These are phyloP conservation scores for Gallinago undulata DNA, from an alignment of 2,113 vertebrate species.

Conservation along the genomic window DNA sequence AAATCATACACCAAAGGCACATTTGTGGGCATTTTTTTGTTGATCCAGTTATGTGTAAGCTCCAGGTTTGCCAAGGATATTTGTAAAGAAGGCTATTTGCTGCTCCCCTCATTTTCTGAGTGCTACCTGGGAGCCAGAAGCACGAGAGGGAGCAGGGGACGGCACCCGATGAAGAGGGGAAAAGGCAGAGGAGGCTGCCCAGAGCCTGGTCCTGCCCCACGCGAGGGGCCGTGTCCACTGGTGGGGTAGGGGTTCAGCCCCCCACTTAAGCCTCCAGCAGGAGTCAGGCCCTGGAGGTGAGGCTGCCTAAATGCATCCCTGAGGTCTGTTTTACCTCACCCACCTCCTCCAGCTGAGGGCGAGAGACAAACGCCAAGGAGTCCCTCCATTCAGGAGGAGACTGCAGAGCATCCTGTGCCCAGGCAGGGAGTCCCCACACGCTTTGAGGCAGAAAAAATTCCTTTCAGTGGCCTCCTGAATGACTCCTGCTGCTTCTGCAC, in stretches of 20 bases:
- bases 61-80: background rate
- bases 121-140: background rate
- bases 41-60: background rate
- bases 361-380: fast-evolving
- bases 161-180: background rate
- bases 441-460: background rate
- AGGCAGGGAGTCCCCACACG: background rate
- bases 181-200: background rate
- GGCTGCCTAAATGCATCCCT: fast-evolving
- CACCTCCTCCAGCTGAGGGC: fast-evolving
- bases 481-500: background rate
- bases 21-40: background rate
- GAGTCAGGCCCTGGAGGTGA: background rate
- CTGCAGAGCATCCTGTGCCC: background rate
- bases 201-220: background rate
- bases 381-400: background rate
- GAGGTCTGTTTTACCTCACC: background rate
- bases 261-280: fast-evolving
- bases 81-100: background rate
- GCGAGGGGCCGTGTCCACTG: fast-evolving
- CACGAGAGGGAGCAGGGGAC: fast-evolving
- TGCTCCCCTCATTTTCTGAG: background rate
- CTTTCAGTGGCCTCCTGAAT: background rate
- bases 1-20: background rate
- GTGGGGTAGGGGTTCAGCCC: background rate